Evolutionary conservation across 1,140 invertebrate species (phyloP).

Genomic region (Coenobita brevimanus): DNA sequence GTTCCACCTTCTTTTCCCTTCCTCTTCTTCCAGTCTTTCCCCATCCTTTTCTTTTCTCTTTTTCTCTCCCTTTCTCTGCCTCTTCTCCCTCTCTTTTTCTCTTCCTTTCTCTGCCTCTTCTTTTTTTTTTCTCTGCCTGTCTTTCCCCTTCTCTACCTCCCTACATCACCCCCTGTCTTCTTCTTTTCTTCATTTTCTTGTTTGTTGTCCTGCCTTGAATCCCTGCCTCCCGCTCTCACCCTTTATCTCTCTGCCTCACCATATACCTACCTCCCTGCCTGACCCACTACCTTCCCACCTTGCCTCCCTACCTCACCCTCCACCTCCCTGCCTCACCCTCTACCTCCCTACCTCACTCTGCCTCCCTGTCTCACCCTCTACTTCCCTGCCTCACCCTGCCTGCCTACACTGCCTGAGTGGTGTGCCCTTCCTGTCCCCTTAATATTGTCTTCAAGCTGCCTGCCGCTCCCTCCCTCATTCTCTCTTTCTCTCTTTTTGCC

Average conservation of each 20-base stretch:
- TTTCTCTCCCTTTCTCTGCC: no score
- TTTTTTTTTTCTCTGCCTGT: background rate
- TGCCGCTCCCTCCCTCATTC: background rate
- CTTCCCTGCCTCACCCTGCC: background rate
- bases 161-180: background rate
- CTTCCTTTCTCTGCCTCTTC: constrained; percentile 18
- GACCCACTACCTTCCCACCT: background rate
- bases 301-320: background rate
- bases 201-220: background rate
- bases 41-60: no score
- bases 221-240: background rate
- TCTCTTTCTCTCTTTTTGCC: background rate
- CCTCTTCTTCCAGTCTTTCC: no score
- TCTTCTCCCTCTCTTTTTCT: no score
- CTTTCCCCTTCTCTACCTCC: background rate
- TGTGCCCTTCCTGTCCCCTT: background rate
- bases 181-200: background rate
- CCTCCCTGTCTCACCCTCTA: background rate
- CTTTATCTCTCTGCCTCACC: background rate
- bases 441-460: background rate
- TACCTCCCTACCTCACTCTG: no score
- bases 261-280: background rate
- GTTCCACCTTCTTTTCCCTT: no score
- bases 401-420: background rate
- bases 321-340: background rate